Evolutionary conservation across 2,797 vertebrate species (phyloP), one percentile per base, ranked within the genome.

Genomic region (Molossus molossus): DNA sequence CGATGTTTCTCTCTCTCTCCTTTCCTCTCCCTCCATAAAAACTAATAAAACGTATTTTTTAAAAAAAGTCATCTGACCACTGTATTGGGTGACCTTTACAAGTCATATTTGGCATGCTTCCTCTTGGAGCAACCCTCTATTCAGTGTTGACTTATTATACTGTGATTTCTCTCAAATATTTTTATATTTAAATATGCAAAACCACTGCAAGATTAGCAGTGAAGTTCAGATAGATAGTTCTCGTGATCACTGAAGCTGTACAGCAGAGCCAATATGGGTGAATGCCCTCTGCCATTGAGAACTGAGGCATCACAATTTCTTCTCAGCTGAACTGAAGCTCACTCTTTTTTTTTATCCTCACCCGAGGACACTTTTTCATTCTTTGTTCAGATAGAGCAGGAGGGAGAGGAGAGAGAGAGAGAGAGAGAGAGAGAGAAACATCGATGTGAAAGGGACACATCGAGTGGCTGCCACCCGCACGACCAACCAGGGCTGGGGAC

Each of bases 121-220:
- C 5, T 94, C 57, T 55, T 72, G n/a, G 65, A 90, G 21, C 60
- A 64, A 17, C n/a, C 65, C 23, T 50, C 27, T 80, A 10, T 45
- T 53, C 12, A 75, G n/a, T 40, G 60, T 53, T 96, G 55, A 86
- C 15, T 90, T 87, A 94, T 45, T 58, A 94, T 25, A 94, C 76
- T 40, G 40, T n/a, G 23, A 60, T 87, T 89, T 94, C 20, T n/a
- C 21, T 84, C n/a, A 85, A 88, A 90, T 67, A 40, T 23, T 81
- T 87, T 90, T 53, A 27, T 80, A 76, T 87, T 80, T 67, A 80
- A 57, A 48, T 57, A 69, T 62, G 33, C 7, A 91, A 89, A 80
- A 83, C 40, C 62, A 65, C 69, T 82, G 12, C 29, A 90, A 94
- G 57, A 57, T 18, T 55, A 50, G 23, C 27, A 70, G 18, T n/a